Base-by-base conservation (phyloP, 2,888 invertebrate genomes). In the Watsonalla cultraria region DNA sequence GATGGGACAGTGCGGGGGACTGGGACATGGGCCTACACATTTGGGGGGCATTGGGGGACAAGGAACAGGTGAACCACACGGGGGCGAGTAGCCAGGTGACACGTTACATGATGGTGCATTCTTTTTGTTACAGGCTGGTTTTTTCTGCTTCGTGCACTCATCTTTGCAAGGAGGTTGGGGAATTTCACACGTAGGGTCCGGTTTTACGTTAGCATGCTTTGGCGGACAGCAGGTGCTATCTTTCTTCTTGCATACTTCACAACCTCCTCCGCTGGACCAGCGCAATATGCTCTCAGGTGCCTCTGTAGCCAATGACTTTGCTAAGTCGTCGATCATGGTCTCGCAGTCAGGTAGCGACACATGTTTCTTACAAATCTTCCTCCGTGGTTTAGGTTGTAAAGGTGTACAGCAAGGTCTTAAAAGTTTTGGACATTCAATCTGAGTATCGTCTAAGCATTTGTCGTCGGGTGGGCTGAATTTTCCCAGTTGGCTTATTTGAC, bases 311-410 rank as follows among this genome's bases (percentile, higher is more conserved):
- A 68, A 47, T 48, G 68, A 65, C 37, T 57, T 62, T 2, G 52
- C 54, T 6, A 68, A 48, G 39, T 51, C 11, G 42, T 58, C 39
- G 7, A 66, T 62, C 57, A 72, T 62, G 5, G 61, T 55, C 2
- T 76, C 74, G 52, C 73, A 71, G 11, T 73, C 73, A 6, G 75
- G 74, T 52, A 82, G 50, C 0, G 73, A 73, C 0, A 82, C 81
- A 39, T 68, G 82, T 61, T 82, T 83, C 7, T 65, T 70, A 46
- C 61, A 59, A 1, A 14, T 0, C n/a, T 56, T 67, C 24, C 55
- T 65, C 15, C 48, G 68, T 7, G 45, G 15, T 11, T 35, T 59
- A 39, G 39, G 8, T 9, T 56, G 49, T 6, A 53, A 5, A 6
- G 53, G 11, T 13, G 57, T 66, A 53, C 62, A 64, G 35, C 61